Conservation (phyloP, 2,797 vertebrate genomes). For the Gymnocypris eckloni region DNA sequence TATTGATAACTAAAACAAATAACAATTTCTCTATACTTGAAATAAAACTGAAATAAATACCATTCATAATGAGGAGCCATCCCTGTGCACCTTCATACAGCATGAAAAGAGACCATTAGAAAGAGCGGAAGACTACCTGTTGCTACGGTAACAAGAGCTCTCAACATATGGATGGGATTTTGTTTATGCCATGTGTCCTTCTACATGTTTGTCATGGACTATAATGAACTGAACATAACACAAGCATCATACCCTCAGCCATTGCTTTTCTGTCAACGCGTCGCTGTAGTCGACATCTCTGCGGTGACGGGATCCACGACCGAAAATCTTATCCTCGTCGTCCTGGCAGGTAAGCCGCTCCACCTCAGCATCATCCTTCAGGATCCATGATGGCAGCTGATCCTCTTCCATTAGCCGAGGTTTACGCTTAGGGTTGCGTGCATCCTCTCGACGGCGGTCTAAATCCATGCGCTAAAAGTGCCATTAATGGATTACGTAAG, state of each 20-base stretch:
- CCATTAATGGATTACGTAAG: not conserved
- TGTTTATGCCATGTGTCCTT: not conserved
- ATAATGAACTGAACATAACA: not conserved
- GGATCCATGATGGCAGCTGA: constrained; percentile 96
- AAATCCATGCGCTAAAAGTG: constrained; percentile 91
- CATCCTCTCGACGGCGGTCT: constrained; percentile 94
- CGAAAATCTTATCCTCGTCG: constrained; percentile 96
- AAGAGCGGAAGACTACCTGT: not conserved
- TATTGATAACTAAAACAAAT: not conserved
- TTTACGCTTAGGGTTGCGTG: constrained; percentile 93
- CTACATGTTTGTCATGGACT: not conserved
- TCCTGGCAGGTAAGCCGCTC: constrained; percentile 97
- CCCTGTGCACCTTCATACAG: not conserved
- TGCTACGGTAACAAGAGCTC: constrained; percentile 15
- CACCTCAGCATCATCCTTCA: constrained; percentile 96
- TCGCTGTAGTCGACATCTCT: constrained; percentile 98
- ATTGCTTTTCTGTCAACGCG: constrained; percentile 95
- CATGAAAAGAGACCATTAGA: not conserved
- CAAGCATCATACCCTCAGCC: constrained; percentile 87
- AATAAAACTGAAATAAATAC: not conserved
- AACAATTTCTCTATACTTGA: not conserved
- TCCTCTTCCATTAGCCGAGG: constrained; percentile 97
- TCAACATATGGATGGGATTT: not conserved
- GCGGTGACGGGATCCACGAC: constrained; percentile 92
- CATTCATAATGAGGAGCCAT: not conserved